Evolutionary conservation across 2,113 vertebrate species (phyloP), one percentile per base, ranked within the genome.

Genomic region (Sapayoa aenigma): DNA sequence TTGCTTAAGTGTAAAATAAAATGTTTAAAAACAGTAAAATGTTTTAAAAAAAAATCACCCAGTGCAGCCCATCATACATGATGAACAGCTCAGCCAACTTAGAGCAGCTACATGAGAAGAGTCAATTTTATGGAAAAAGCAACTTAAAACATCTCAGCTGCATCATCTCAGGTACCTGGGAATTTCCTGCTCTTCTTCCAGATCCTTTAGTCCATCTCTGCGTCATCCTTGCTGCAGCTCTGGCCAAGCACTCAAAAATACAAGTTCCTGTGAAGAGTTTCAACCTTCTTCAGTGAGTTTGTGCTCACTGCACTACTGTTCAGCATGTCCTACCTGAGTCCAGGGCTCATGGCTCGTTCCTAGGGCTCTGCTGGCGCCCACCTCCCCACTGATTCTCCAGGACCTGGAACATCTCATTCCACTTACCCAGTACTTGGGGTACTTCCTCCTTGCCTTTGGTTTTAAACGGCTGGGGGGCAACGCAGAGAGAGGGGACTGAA

Each of bases 391-490:
- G 24, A 15, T 6, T 33, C 15, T 49, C 46, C 76, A 50, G 84
- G 42, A 42, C 28, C 42, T 20, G 20, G 18, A 21, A 13, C 35
- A 24, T 56, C 52, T 49, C 31, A 22, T 53, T 53, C 73, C 28
- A 17, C 35, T 42, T 44, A 0, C 18, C 39, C 78, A 62, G 39
- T 24, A 39, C 22, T 6, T 0, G 4, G 12, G 6, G 37, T n/a
- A 4, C 28, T 44, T 49, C 67, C 33, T 55, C 42, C 52, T 66
- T 8, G 6, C 12, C 35, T 84, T 41, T 69, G 53, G 30, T 30
- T 78, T 72, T 41, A 66, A 59, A n/a, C 4, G 30, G 27, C 41
- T 42, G n/a, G 20, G 56, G 56, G 28, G 12, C 56, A 91, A 6
- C 0, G 5, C 72, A 42, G 44, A 69, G 33, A 71, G n/a, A 31